These are phyloP conservation scores for Micrasema longulum DNA, from an alignment of 1,140 invertebrate species.

Conservation along the genomic window DNA sequence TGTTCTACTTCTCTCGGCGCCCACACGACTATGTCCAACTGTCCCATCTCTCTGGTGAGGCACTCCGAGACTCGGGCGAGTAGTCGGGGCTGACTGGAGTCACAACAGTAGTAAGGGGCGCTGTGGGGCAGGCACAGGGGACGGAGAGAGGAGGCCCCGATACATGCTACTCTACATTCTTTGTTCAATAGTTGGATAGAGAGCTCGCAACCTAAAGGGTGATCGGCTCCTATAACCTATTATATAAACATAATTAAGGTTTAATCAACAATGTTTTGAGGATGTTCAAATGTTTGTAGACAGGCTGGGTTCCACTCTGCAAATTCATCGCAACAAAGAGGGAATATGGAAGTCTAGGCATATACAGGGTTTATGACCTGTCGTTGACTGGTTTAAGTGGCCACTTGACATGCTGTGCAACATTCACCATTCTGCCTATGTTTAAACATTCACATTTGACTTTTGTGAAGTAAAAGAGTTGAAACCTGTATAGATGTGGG, in stretches of 20 bases:
- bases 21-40: constrained; percentile 44
- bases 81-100: constrained; percentile 21
- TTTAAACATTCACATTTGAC: no score
- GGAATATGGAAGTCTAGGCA: no score
- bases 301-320: no score
- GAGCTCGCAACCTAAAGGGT: constrained; percentile 39
- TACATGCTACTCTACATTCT: constrained; percentile 38
- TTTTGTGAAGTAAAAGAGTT: no score
- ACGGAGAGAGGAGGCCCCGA: not conserved
- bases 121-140: not conserved
- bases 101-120: constrained; percentile 26
- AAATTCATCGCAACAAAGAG: no score
- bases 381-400: no score
- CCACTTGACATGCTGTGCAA: no score
- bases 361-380: no score
- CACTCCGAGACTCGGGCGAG: constrained; percentile 22
- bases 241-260: constrained; percentile 20
- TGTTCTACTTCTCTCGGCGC: not conserved
- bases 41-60: constrained; percentile 32
- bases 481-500: no score
- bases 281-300: no score
- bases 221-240: constrained; percentile 47
- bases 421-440: no score
- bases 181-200: constrained; percentile 21
- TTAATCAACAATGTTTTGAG: no score